Base-by-base conservation (phyloP, 2,113 vertebrate genomes). In the Corvus moneduloides region DNA sequence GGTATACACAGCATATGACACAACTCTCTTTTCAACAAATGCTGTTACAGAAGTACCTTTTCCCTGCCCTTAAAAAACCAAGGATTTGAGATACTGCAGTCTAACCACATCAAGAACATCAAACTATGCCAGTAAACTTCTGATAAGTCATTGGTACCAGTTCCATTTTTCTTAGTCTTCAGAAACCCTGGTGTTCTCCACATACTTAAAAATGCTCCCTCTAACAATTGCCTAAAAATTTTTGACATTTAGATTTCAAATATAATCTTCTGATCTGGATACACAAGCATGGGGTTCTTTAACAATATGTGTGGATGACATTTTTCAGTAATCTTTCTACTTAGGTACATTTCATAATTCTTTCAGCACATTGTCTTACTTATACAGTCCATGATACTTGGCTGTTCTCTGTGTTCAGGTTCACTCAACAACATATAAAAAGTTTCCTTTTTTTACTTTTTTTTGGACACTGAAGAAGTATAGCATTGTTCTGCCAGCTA, bases 221-320 rank as follows among this genome's bases (percentile, higher is more conserved):
- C 22, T 81, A 62, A 75, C 13, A 32, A 8, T 13, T 16, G 9
- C 15, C 28, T 20, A n/a, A 28, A 19, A 61, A 23, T 35, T 64
- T 86, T 48, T 67, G 32, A 33, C 16, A 51, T 44, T 9, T 18
- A 35, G 1, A 23, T 84, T 79, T 77, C 52, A 84, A 44, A 83
- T 15, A 5, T 28, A 52, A 39, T 62, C 21, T 49, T 41, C 30
- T 73, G 27, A 68, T 58, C 30, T 68, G 22, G 20, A 26, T 56
- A 13, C 9, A 10, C 14, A 48, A 41, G 3, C 3, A 16, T 15
- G 17, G 3, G 1, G 0, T 11, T 33, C 26, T 56, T 61, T 39
- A 51, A 16, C 23, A 32, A 20, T 43, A 28, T 26, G 3, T 20
- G 26, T 28, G 14, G 37, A 43, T 52, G 8, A 44, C 3, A 33